Base-by-base conservation (phyloP, 2,113 vertebrate genomes). In the Seriola dumerili region DNA sequence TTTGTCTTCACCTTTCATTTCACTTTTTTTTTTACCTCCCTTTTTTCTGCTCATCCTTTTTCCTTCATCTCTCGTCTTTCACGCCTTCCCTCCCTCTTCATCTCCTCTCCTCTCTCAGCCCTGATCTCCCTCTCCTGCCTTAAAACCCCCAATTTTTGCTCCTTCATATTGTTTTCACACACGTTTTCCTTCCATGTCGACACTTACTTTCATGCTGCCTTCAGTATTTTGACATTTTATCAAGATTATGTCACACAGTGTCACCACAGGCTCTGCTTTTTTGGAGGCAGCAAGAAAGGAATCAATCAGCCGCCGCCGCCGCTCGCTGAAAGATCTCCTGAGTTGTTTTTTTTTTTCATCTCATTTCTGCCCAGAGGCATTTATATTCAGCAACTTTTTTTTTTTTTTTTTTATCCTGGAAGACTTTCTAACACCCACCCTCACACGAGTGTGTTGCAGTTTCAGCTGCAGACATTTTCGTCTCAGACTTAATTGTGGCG, bases 401-500 rank as follows among this genome's bases (percentile, higher is more conserved):
- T 61, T 62, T 79, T 70, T 38, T 4, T 38, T 66, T 61, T 62
- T 79, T 70, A 76, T 72, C 44, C 48, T 69, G 67, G n/a, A 72
- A 52, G 38, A 64, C 87, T 68, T 81, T 81, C 75, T 21, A 42
- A 80, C 85, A 73, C 81, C 81, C 59, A 76, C 81, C 81, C 52
- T 83, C 57, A 48, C 57, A 55, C 16, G 67, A 81, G 68, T 40
- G 55, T 36, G 57, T 29, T 76, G 78, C 77, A 48, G 73, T 63
- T 66, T 81, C 52, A 68, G 66, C 80, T 64, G 70, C 36, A 88
- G 79, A 85, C 78, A 40, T 87, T 88, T 81, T 84, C 72, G n/a
- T 88, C 88, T 78, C 89, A 72, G 87, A 73, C 84, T 82, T 92
- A 92, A 94, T 90, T 90, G 78, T 80, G 65, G 85, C 81, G 87